Percentiles rank a stretch among this genome's conserved stretches.
phyloP scores from a whole-genome alignment of 2,113 vertebrate genomes.

The Rhipidura dahli region DNA sequence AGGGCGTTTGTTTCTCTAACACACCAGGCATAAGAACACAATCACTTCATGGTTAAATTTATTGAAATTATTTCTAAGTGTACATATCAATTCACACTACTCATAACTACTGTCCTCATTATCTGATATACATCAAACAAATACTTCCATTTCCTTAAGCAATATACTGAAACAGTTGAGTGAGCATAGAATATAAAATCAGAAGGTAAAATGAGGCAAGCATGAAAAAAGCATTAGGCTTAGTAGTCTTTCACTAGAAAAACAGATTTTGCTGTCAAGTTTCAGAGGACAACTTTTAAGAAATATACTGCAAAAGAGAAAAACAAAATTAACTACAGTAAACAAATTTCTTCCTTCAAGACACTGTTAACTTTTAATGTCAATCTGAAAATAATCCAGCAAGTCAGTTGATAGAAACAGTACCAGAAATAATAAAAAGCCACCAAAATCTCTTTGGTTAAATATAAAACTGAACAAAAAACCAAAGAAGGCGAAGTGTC shows the following conservation, averaged over 20 bases:
- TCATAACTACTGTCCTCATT: not conserved
- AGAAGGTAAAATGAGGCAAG: not conserved
- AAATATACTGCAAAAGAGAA: not conserved
- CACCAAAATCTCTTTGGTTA: not conserved
- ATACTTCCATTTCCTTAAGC: not conserved
- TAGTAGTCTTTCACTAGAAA: not conserved
- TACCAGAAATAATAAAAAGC: not conserved
- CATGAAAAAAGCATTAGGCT: not conserved
- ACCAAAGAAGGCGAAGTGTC: not conserved
- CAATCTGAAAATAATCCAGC: not conserved
- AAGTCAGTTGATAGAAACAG: not conserved
- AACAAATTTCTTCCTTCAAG: not conserved
- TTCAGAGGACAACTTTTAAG: not conserved
- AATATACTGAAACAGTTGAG: not conserved
- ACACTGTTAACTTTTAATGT: not conserved
- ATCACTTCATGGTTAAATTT: not conserved
- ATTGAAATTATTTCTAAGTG: conserved; percentile 16
- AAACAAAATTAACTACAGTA: not conserved
- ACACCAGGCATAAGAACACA: not conserved
- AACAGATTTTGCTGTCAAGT: not conserved
- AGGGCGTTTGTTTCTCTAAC: not conserved
- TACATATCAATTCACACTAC: not conserved
- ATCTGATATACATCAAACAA: not conserved
- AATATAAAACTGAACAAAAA: not conserved
- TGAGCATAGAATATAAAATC: not conserved